Evolutionary conservation across 2,888 invertebrate species (phyloP).

Genomic region (Plemyria rubiginata): DNA sequence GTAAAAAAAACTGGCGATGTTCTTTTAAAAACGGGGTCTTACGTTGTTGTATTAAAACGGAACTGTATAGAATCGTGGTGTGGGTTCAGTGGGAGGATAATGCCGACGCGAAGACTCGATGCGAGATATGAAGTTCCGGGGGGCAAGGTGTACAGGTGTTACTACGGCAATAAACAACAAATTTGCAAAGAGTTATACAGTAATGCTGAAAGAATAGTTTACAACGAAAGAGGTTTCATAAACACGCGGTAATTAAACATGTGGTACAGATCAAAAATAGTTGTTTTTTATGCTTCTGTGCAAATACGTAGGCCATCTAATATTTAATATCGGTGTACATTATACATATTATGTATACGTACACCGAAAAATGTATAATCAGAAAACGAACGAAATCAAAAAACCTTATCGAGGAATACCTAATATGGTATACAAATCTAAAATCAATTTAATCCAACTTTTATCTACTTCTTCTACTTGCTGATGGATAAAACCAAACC

Average conservation of each 20-base stretch:
- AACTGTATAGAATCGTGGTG: constrained; percentile 66
- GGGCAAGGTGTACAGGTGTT: constrained; percentile 68
- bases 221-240: constrained; percentile 51
- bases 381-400: too few relatives aligned
- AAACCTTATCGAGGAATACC: too few relatives aligned
- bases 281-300: constrained; percentile 4
- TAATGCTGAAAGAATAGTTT: constrained; percentile 37
- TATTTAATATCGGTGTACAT: too few relatives aligned
- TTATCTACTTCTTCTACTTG: too few relatives aligned
- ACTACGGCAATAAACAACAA: constrained; percentile 70
- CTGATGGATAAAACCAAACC: too few relatives aligned
- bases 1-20: constrained; percentile 54
- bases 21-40: constrained; percentile 60
- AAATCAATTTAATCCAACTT: too few relatives aligned
- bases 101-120: constrained; percentile 47
- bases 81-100: constrained; percentile 60
- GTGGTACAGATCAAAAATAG: constrained; percentile 9
- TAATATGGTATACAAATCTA: too few relatives aligned
- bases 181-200: constrained; percentile 62
- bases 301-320: not conserved
- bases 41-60: constrained; percentile 55
- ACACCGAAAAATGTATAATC: too few relatives aligned
- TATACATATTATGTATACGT: too few relatives aligned
- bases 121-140: constrained; percentile 60
- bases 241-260: constrained; percentile 15